Evolutionary conservation across 2,888 invertebrate species (phyloP).

Genomic region (Pecten maximus): DNA sequence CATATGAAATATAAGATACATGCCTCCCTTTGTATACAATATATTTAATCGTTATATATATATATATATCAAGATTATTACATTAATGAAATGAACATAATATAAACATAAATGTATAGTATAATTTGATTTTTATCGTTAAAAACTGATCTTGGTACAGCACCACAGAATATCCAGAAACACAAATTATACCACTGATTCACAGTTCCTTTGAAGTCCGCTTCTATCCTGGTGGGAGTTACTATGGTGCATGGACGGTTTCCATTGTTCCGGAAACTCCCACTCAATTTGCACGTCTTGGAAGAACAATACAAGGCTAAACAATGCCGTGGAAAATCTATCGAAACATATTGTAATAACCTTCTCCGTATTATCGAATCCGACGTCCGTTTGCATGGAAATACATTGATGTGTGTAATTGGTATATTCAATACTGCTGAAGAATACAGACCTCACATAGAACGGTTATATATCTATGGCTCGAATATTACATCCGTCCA

Average conservation of each 20-base stretch:
- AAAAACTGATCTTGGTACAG: too few relatives aligned
- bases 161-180: too few relatives aligned
- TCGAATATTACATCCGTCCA: background rate
- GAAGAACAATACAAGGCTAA: background rate
- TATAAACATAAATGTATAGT: background rate
- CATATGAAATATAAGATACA: background rate
- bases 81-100: background rate
- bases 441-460: background rate
- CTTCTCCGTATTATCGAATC: background rate
- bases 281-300: background rate
- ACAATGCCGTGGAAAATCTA: background rate
- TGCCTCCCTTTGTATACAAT: background rate
- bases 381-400: background rate
- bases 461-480: background rate
- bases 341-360: background rate
- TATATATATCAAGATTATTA: background rate
- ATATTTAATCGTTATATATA: background rate
- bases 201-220: background rate
- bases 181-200: too few relatives aligned
- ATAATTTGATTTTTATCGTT: too few relatives aligned
- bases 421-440: slow-evolving; percentile 3
- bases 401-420: background rate
- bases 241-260: background rate
- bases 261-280: background rate
- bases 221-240: background rate